Evolutionary conservation across 2,113 vertebrate species (phyloP), one percentile per base, ranked within the genome.

Genomic region (Tapirus terrestris): DNA sequence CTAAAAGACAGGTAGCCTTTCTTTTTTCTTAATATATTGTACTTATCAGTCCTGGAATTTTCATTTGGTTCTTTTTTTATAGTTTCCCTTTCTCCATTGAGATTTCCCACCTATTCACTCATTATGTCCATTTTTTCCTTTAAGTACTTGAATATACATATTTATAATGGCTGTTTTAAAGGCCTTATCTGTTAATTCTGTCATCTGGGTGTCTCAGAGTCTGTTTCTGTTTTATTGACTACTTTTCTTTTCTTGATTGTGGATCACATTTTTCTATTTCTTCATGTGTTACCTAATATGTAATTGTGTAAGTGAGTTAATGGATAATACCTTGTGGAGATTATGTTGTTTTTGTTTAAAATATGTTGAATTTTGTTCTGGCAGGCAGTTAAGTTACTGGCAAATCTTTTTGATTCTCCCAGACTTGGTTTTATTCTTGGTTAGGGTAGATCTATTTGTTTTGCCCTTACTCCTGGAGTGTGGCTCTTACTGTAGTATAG

Each of bases 11-110:
- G 36, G 53, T 48, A 81, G 11, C 45, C 31, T 31, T 91, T 58
- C 39, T 39, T 48, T n/a, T 45, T 51, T 17, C 43, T 83, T 80
- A 17, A 23, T 85, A 43, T 72, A 27, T 61, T 81, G 6, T 70
- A 65, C 48, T 77, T 92, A 82, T 10, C 33, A 68, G 82, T 76
- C 97, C 20, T 92, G 89, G 89, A 96, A 77, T 97, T 97, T 93
- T 9, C 4, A 31, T 73, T 84, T 76, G 53, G 8, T 39, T 29
- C 72, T 85, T 72, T 80, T 56, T 60, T 63, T 77, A 80, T 36
- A 27, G 6, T 92, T 96, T 60, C 60, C 16, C 1, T 92, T 97
- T 97, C 60, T 81, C 14, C 72, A 27, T 76, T 86, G 67, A 89
- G 27, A 85, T 81, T 94, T 94, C 60, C 31, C 67, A 92, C 53